Evolutionary conservation across 2,888 invertebrate species (phyloP).

Genomic region (Apotomis betuletana): DNA sequence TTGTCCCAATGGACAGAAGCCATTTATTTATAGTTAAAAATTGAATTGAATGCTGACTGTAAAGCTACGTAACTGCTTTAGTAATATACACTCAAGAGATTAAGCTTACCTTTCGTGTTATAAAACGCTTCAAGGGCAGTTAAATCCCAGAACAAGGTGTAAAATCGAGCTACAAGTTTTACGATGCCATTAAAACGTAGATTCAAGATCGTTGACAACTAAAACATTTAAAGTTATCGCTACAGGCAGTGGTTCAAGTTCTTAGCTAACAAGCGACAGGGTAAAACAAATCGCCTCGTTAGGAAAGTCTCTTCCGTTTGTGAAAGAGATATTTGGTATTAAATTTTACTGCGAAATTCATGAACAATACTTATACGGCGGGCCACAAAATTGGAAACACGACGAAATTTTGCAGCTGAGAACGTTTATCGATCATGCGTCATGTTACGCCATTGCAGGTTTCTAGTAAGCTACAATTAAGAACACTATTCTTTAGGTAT

Average conservation of each 20-base stretch:
- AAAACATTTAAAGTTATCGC: slow-evolving; percentile 12
- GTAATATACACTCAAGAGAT: too few species aligned
- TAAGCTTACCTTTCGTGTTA: neutral
- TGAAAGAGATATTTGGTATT: slow-evolving; percentile 29
- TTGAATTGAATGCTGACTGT: neutral
- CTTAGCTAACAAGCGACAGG: slow-evolving; percentile 23
- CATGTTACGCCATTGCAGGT: too few species aligned
- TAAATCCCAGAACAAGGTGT: neutral
- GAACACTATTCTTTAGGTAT: too few species aligned
- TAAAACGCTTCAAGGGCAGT: neutral
- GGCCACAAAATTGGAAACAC: neutral
- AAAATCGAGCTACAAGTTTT: neutral
- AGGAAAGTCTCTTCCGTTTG: slow-evolving; percentile 11
- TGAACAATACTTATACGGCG: neutral
- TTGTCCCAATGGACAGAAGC: too few species aligned
- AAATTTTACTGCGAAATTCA: slow-evolving; percentile 10
- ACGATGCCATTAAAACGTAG: slow-evolving; percentile 15
- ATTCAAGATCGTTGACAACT: slow-evolving; percentile 24
- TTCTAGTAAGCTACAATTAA: too few species aligned
- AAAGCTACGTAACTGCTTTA: neutral
- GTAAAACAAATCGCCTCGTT: slow-evolving; percentile 19
- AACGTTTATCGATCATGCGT: too few species aligned
- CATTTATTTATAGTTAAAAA: too few species aligned
- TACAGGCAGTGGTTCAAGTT: slow-evolving; percentile 7
- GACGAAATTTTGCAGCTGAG: neutral